A percentile compares a stretch with the other conserved stretches of the same genome.
phyloP scores from a whole-genome alignment of 2,113 vertebrate species.

The Tor tambroides region DNA sequence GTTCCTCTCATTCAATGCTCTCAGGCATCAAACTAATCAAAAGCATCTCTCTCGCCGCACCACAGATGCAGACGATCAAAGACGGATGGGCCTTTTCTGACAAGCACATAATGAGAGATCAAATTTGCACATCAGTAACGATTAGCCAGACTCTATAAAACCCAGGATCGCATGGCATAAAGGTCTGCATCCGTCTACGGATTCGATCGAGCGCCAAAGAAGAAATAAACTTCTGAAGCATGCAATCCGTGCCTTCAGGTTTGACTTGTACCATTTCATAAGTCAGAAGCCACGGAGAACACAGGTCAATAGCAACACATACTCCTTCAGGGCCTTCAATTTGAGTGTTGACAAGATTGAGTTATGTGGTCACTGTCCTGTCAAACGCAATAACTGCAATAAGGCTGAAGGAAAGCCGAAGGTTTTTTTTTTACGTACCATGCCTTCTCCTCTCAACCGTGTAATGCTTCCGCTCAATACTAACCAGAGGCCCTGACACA shows the following conservation, averaged over 20 bases:
- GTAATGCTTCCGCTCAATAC: constrained; percentile 58
- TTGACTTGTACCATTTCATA: constrained; percentile 52
- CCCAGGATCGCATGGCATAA: neutral
- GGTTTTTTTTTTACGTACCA: constrained; percentile 38
- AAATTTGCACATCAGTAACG: constrained; percentile 61
- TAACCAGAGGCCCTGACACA: constrained; percentile 58
- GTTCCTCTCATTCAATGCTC: constrained; percentile 67
- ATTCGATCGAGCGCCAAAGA: neutral
- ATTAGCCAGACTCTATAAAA: constrained; percentile 64
- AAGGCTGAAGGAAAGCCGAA: constrained; percentile 57
- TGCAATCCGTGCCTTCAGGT: constrained; percentile 42
- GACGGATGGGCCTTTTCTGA: constrained; percentile 71
- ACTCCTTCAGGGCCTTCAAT: constrained; percentile 64
- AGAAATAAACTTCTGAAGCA: neutral
- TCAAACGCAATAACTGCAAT: constrained; percentile 71
- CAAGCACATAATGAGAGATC: constrained; percentile 66
- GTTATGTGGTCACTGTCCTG: constrained; percentile 72
- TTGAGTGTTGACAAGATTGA: constrained; percentile 70
- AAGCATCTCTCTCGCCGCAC: constrained; percentile 73
- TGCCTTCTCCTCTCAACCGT: constrained; percentile 38
- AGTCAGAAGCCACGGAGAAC: constrained; percentile 28
- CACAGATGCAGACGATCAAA: constrained; percentile 70
- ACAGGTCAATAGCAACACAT: constrained; percentile 60
- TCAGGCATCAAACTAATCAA: constrained; percentile 75
- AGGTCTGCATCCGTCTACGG: neutral